phyloP scores from a whole-genome alignment of 2,797 vertebrate genomes.

The Kryptolebias ocellatus region DNA sequence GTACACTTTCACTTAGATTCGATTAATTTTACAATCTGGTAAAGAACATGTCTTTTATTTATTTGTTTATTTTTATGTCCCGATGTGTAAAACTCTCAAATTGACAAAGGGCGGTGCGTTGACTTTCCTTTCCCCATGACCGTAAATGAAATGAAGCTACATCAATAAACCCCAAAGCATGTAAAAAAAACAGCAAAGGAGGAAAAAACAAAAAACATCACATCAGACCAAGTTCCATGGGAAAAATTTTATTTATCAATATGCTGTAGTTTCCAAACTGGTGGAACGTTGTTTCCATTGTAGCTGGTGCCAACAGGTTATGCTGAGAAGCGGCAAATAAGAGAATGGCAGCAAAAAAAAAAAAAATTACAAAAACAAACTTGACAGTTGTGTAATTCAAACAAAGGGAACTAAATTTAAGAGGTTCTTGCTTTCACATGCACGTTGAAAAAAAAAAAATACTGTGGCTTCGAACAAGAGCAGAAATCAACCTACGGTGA shows the following conservation, averaged over 20 bases:
- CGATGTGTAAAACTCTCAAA: too few species aligned
- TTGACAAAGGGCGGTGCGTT: too few species aligned
- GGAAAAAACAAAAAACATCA: constrained; percentile 29
- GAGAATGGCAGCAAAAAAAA: constrained; percentile 56
- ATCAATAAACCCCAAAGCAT: constrained; percentile 23
- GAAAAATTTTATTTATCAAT: constrained; percentile 87
- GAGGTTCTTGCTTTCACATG: constrained; percentile 79
- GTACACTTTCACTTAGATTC: too few species aligned
- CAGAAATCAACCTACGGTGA: constrained; percentile 66
- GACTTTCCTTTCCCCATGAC: too few species aligned
- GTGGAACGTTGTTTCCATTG: constrained; percentile 81
- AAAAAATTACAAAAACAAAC: constrained; percentile 56
- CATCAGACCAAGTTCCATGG: constrained; percentile 78
- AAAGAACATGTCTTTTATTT: too few species aligned
- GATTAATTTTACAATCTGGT: too few species aligned
- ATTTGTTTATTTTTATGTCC: too few species aligned
- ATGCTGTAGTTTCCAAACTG: constrained; percentile 84
- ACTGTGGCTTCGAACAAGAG: constrained; percentile 79
- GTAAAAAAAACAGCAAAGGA: constrained; percentile 4
- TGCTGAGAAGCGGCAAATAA: constrained; percentile 76
- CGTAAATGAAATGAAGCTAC: neutral
- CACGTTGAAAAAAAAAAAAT: constrained; percentile 75
- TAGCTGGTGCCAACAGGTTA: constrained; percentile 82
- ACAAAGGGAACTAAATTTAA: constrained; percentile 79
- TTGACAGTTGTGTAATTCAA: constrained; percentile 79